phyloP scores from a whole-genome alignment of 35 echinoderm and acorn worm species.

The Patiria miniata region DNA sequence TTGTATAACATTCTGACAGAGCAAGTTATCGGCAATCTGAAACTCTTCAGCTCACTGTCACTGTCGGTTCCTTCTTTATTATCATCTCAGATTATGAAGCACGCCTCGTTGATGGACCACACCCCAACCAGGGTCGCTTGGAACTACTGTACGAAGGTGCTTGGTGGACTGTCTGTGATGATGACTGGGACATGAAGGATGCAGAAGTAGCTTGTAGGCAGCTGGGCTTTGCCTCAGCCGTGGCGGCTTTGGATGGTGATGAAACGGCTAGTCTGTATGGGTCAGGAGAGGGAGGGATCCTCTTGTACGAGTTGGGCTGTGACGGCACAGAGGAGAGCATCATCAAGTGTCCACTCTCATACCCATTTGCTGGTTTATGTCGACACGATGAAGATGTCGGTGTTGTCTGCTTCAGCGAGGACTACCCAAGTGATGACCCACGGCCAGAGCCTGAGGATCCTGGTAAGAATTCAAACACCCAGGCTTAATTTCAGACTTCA shows the following conservation, averaged over 20 bases:
- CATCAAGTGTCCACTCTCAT: not conserved
- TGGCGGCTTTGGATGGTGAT: not conserved
- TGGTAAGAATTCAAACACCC: not conserved
- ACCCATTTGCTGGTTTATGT: not conserved
- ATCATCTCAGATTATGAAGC: not conserved
- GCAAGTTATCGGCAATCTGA: too few relatives aligned
- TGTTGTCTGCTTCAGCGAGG: not conserved
- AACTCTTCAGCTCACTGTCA: too few relatives aligned
- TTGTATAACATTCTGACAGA: too few relatives aligned
- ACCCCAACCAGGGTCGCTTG: conserved; percentile 22
- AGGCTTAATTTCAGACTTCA: not conserved
- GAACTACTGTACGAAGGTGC: conserved; percentile 19
- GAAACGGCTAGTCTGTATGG: not conserved
- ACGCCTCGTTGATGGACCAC: conserved; percentile 13
- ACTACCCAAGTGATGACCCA: conserved; percentile 14
- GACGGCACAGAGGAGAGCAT: not conserved
- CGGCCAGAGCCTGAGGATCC: not conserved
- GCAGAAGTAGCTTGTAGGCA: conserved; percentile 19
- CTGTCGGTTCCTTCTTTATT: not conserved
- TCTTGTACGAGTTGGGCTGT: not conserved
- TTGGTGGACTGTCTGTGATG: conserved; percentile 6
- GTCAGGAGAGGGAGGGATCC: not conserved
- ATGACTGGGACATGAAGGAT: not conserved
- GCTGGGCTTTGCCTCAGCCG: not conserved
- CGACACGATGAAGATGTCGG: not conserved